Percentiles rank a stretch among this genome's conserved stretches.
phyloP scores from a whole-genome alignment of 2,797 vertebrate genomes.

The Phalanger gymnotis region DNA sequence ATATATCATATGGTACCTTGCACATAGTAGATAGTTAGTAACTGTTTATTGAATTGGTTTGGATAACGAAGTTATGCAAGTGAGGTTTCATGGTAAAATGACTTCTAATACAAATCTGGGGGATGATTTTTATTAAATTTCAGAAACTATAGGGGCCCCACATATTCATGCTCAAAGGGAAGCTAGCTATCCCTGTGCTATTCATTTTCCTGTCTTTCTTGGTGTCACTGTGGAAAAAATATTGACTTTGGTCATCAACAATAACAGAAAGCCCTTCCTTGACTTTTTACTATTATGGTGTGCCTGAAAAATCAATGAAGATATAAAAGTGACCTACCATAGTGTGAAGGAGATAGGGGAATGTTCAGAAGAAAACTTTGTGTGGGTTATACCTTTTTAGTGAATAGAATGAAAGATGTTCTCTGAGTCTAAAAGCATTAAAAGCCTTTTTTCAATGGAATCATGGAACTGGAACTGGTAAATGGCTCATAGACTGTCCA shows the following conservation, averaged over 20 bases:
- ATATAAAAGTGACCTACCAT: not conserved
- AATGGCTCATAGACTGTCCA: not conserved
- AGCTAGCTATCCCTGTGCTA: not conserved
- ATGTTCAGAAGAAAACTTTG: slow-evolving; percentile 21
- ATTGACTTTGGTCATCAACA: slow-evolving; percentile 12
- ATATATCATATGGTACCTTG: not conserved
- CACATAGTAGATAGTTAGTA: not conserved
- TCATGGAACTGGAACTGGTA: not conserved
- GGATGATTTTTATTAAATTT: not conserved
- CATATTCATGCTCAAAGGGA: not conserved
- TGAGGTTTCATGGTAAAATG: not conserved
- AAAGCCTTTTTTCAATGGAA: slow-evolving; percentile 36
- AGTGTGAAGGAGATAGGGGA: slow-evolving; percentile 58
- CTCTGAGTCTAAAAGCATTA: slow-evolving; percentile 32
- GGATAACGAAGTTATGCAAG: not conserved
- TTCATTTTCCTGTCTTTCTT: not conserved
- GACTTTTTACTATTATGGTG: slow-evolving; percentile 33
- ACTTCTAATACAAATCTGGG: not conserved
- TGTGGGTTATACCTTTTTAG: slow-evolving; percentile 55
- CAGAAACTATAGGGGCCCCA: not conserved
- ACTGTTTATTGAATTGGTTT: not conserved
- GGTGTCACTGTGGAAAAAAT: slow-evolving; percentile 5
- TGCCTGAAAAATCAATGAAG: slow-evolving; percentile 63
- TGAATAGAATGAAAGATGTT: slow-evolving; percentile 53
- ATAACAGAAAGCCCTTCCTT: slow-evolving; percentile 43